These are phyloP conservation scores for Willowsia nigromaculata DNA, from an alignment of 2,888 invertebrate genomes.

Conservation along the genomic window DNA sequence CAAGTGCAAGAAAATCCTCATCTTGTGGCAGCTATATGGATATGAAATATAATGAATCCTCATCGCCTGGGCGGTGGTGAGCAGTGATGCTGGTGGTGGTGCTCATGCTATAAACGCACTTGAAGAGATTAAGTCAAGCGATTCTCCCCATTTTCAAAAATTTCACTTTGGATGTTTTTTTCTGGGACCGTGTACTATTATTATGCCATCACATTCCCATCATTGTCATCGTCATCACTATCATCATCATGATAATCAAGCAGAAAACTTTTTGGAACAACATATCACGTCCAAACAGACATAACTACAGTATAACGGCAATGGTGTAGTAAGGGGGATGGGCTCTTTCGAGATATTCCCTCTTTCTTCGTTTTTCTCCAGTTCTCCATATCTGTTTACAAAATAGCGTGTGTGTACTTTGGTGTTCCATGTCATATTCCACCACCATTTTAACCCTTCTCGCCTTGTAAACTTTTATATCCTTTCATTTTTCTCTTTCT, in stretches of 20 bases:
- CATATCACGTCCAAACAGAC: conserved; percentile 9
- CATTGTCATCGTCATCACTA: conserved; percentile 10
- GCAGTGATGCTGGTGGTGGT: not conserved
- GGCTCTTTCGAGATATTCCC: not conserved
- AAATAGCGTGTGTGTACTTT: conserved; percentile 19
- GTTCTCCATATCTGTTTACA: conserved; percentile 19
- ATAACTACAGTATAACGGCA: not conserved
- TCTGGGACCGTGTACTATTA: not conserved
- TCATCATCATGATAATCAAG: not conserved
- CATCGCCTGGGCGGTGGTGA: not conserved
- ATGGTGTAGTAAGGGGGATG: not conserved
- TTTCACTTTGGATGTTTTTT: conserved; percentile 25
- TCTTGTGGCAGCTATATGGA: too few relatives aligned
- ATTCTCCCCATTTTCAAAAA: conserved; percentile 35
- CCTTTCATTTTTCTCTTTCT: conserved; percentile 31
- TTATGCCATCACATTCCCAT: conserved; percentile 55
- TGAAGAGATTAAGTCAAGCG: not conserved
- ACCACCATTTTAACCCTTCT: not conserved
- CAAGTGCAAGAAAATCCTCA: not conserved
- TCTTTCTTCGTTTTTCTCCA: not conserved
- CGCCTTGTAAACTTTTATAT: conserved; percentile 24
- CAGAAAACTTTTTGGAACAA: not conserved
- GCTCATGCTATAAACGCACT: not conserved
- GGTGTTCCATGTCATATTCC: not conserved
- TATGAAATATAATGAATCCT: not conserved